Evolutionary conservation across 2,888 invertebrate genomes (phyloP), one percentile per base, ranked within the genome.

Genomic region (Folsomia manolachei): DNA sequence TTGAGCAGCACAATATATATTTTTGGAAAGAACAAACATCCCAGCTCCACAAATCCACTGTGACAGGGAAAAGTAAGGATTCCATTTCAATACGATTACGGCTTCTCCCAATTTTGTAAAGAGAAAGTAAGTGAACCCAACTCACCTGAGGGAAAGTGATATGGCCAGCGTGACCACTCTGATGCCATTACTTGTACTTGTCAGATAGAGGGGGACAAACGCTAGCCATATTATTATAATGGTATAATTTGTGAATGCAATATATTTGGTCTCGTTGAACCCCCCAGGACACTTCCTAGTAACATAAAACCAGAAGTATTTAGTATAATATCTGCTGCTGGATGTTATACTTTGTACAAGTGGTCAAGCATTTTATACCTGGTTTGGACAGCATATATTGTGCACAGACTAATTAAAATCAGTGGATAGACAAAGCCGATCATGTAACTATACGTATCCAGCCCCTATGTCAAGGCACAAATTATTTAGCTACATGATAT

Each of bases 241-340:
- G 39, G 39, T 4, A 82, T 87, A 87, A 79, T 86, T 87, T 18
- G 87, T 87, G 81, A 87, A 87, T 4, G 86, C 86, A 71, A 88
- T 86, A 81, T 85, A 86, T 11, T 86, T 84, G 0, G 87, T 86
- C 82, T 88, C 88, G 82, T 87, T 88, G 82, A 88, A 88, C 1
- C 87, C 87, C 72, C 86, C 87, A 0, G 88, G 88, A 75, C 87
- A 87, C 80, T 87, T 88, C 66, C 88, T 82, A 7, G 87, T n/a
- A n/a, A n/a, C n/a, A n/a, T n/a, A n/a, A n/a, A n/a, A n/a, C n/a
- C n/a, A n/a, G n/a, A n/a, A n/a, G n/a, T n/a, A n/a, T n/a, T n/a
- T n/a, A n/a, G n/a, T n/a, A n/a, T n/a, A n/a, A n/a, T n/a, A n/a
- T n/a, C n/a, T n/a, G n/a, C n/a, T n/a, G n/a, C n/a, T n/a, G n/a